Evolutionary conservation across 1,140 invertebrate genomes (phyloP).

Genomic region (Vanessa atalanta): DNA sequence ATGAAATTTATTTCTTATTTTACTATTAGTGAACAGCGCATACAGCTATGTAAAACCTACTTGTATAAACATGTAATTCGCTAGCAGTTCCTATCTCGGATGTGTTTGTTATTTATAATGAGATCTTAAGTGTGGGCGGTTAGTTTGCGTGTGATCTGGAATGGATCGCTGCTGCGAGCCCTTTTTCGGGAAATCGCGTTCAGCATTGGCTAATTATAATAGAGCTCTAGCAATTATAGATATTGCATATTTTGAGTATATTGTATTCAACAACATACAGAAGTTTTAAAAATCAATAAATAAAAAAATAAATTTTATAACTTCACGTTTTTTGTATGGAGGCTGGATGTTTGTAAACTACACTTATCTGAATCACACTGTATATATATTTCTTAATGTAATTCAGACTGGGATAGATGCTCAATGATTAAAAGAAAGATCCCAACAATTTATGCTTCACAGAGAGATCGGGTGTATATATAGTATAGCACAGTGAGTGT

Average conservation of each 20-base stretch:
- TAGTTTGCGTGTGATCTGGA: conserved; percentile 39
- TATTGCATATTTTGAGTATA: background rate
- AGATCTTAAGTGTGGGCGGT: conserved; percentile 38
- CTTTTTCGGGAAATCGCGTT: conserved; percentile 36
- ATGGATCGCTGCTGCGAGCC: conserved; percentile 28
- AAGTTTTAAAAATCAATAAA: background rate
- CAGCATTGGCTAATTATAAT: conserved; percentile 35
- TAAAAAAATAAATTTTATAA: background rate
- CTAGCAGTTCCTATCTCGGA: conserved; percentile 22
- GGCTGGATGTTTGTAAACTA: no score
- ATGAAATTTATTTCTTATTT: background rate
- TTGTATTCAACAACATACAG: background rate
- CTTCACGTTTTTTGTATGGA: background rate
- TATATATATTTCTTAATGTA: no score
- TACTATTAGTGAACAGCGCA: background rate
- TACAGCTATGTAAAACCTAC: background rate
- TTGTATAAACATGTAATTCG: conserved; percentile 13
- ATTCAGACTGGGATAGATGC: no score
- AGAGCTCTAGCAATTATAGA: background rate
- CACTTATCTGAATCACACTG: no score
- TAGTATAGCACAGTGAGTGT: no score
- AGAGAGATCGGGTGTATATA: no score
- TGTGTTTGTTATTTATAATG: conserved; percentile 40
- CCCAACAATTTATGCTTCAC: no score
- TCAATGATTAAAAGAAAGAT: no score